These are phyloP conservation scores for Glaucopsyche alexis DNA, from an alignment of 2,888 invertebrate genomes.

Conservation along the genomic window DNA sequence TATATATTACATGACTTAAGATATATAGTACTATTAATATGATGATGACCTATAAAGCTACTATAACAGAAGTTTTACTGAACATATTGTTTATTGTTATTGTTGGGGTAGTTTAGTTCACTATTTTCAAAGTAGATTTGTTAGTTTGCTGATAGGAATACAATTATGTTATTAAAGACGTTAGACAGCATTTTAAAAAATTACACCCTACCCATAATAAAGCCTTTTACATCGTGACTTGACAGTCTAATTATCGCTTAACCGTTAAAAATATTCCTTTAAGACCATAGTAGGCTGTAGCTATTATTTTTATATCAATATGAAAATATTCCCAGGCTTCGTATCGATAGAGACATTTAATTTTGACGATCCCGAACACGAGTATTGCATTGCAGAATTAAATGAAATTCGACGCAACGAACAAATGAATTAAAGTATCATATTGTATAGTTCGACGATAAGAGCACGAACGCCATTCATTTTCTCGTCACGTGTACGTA, in stretches of 20 bases:
- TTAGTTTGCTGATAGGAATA: neutral
- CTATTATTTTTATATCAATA: neutral
- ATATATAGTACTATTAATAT: too few relatives aligned
- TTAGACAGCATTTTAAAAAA: neutral
- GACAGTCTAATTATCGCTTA: slow-evolving; percentile 5
- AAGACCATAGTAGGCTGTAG: too few relatives aligned
- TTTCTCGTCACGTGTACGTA: slow-evolving; percentile 37
- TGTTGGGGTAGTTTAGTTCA: too few relatives aligned
- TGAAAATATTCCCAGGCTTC: neutral
- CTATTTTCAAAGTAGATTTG: neutral
- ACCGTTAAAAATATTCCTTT: neutral
- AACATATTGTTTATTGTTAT: too few relatives aligned
- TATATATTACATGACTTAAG: too few relatives aligned
- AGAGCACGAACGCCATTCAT: slow-evolving; percentile 29
- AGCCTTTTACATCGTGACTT: neutral
- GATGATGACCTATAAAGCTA: too few relatives aligned
- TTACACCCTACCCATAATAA: slow-evolving; percentile 4
- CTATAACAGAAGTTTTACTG: too few relatives aligned
- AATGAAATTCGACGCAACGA: neutral
- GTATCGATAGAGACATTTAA: neutral
- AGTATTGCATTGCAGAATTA: neutral
- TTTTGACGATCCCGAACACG: neutral
- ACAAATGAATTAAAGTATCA: neutral
- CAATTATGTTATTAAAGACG: neutral
- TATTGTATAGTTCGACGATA: slow-evolving; percentile 8